phyloP scores from a whole-genome alignment of 2,113 vertebrate species.

The Ammospiza caudacuta region DNA sequence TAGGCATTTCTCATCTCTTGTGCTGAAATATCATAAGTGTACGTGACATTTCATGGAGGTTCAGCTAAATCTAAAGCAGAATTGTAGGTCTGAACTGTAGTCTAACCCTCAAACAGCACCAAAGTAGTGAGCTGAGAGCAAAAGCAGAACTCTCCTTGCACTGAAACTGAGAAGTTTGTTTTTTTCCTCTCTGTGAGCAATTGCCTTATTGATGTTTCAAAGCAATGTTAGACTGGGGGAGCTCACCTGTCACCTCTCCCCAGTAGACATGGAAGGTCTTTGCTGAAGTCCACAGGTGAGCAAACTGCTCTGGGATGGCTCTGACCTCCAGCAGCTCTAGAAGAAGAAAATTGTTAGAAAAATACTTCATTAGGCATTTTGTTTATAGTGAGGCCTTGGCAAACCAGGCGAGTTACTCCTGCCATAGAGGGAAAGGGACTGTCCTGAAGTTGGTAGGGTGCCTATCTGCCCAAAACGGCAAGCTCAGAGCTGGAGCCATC shows the following conservation, averaged over 20 bases:
- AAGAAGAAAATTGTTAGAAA: neutral
- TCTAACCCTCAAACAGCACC: neutral
- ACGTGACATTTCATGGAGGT: neutral
- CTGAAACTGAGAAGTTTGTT: neutral
- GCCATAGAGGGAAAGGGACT: neutral
- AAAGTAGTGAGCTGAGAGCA: neutral
- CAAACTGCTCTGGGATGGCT: neutral
- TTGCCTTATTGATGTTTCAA: neutral
- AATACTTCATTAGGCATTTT: neutral
- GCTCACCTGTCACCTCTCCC: neutral
- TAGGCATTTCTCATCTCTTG: neutral
- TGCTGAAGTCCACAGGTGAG: neutral
- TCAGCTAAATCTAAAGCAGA: constrained; percentile 11
- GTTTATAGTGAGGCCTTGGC: neutral
- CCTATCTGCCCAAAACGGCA: neutral
- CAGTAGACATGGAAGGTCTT: neutral
- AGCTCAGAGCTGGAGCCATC: neutral
- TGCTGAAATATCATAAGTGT: neutral
- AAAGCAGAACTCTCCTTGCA: neutral
- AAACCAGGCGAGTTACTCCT: neutral
- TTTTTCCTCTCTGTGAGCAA: neutral
- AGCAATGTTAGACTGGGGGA: neutral
- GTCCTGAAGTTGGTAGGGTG: neutral
- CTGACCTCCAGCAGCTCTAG: neutral
- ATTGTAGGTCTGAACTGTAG: neutral